Conservation (phyloP, 2,113 vertebrate species). For the Mola mola region DNA sequence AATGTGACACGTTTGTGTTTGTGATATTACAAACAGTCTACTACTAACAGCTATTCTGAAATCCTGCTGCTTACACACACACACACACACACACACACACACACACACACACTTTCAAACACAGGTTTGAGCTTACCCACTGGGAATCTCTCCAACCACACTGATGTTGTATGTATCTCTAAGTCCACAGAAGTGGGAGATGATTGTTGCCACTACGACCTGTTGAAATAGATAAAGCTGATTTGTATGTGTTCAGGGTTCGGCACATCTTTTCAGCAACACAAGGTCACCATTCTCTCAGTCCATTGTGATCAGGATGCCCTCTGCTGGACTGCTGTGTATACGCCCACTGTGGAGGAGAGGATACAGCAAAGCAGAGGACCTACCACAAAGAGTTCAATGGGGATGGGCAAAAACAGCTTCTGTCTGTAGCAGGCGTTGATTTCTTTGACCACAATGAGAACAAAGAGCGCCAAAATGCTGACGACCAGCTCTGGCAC, state of each 20-base stretch:
- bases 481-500: constrained; percentile 84
- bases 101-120: background rate
- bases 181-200: constrained; percentile 82
- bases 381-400: constrained; percentile 89
- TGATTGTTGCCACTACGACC: constrained; percentile 88
- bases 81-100: background rate
- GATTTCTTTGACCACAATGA: constrained; percentile 87
- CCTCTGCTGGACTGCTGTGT: constrained; percentile 45
- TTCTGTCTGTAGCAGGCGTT: constrained; percentile 80
- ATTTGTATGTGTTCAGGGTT: background rate
- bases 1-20: background rate
- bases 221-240: constrained; percentile 58
- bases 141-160: constrained; percentile 89
- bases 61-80: background rate
- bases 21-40: constrained; percentile 3
- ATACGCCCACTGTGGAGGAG: background rate
- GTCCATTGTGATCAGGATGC: constrained; percentile 2
- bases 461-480: constrained; percentile 81
- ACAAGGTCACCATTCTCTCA: background rate
- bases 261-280: background rate
- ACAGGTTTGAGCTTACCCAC: constrained; percentile 82
- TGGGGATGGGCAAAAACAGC: constrained; percentile 89
- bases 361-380: background rate
- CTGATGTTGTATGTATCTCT: constrained; percentile 74
- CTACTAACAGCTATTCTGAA: background rate